A percentile compares a stretch with the other conserved stretches of the same genome.
Evolutionary conservation across 2,113 vertebrate species (phyloP).

Genomic region (Paramisgurnus dabryanus): DNA sequence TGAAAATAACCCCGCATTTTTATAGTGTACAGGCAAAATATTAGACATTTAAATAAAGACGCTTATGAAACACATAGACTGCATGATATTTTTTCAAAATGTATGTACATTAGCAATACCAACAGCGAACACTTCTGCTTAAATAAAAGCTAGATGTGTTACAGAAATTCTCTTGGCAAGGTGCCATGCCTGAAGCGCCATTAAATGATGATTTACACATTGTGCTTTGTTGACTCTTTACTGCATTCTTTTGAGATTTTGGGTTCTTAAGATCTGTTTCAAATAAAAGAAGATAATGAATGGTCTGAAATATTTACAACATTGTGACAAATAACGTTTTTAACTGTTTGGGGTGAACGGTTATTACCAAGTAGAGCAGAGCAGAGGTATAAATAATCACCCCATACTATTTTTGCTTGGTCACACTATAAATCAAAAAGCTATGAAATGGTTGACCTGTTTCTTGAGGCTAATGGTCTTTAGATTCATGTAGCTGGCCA

Average conservation of each 20-base stretch:
- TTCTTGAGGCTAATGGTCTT: not conserved
- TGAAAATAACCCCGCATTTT: too few species aligned
- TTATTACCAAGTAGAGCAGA: not conserved
- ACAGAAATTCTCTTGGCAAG: slow-evolving; percentile 15
- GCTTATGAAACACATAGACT: too few species aligned
- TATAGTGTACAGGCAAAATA: too few species aligned
- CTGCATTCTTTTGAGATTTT: not conserved
- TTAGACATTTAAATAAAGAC: too few species aligned
- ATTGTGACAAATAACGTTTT: slow-evolving; percentile 6
- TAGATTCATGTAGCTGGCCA: not conserved
- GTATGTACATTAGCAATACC: too few species aligned
- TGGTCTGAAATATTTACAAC: slow-evolving; percentile 4
- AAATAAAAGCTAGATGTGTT: not conserved
- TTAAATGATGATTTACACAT: not conserved
- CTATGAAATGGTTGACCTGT: not conserved
- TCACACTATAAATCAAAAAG: slow-evolving; percentile 22
- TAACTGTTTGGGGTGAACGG: not conserved
- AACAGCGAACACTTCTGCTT: not conserved
- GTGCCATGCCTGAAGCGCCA: not conserved
- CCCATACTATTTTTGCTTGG: slow-evolving; percentile 13
- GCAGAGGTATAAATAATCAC: slow-evolving; percentile 20
- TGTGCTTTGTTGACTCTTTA: not conserved
- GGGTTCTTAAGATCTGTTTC: not conserved
- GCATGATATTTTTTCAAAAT: too few species aligned
- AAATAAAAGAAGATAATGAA: not conserved